A percentile compares a stretch with the other conserved stretches of the same genome.
Conservation (phyloP, 2,113 vertebrate genomes). For the Hirundichthys speculiger region DNA sequence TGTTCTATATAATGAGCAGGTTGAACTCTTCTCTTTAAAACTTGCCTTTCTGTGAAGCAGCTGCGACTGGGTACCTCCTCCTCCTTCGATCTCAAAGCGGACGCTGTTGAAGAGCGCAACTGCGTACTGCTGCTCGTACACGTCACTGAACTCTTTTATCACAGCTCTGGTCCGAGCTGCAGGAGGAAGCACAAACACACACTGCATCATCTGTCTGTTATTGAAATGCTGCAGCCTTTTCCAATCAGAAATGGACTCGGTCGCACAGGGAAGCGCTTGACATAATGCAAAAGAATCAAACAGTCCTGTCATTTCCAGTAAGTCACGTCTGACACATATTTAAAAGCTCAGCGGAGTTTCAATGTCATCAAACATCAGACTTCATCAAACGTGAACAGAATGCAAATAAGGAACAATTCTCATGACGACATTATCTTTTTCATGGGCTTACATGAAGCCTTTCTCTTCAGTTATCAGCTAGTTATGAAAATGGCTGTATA, state of each 20-base stretch:
- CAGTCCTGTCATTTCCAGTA: no score
- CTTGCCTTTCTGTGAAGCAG: constrained; percentile 93
- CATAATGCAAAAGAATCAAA: no score
- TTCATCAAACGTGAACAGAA: neutral
- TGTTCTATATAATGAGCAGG: neutral
- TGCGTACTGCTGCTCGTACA: constrained; percentile 89
- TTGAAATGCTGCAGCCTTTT: no score
- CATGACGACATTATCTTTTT: no score
- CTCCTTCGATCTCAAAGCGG: constrained; percentile 92
- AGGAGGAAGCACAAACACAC: constrained; percentile 18
- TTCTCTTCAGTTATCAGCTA: constrained; percentile 14
- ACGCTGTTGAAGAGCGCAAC: constrained; percentile 93
- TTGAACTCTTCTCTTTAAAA: neutral
- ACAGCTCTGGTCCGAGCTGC: constrained; percentile 85
- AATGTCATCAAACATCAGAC: neutral
- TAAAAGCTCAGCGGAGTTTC: no score
- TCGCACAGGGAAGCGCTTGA: no score
- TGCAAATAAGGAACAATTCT: neutral
- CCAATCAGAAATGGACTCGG: no score
- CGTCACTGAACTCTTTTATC: constrained; percentile 84
- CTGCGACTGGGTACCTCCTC: constrained; percentile 85
- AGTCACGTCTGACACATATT: no score
- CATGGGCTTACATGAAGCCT: no score
- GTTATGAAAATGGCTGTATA: constrained; percentile 23
- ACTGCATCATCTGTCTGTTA: neutral